A percentile compares a stretch with the other conserved stretches of the same genome.
Evolutionary conservation across 2,888 invertebrate genomes (phyloP).

Genomic region (Phasia obesa): DNA sequence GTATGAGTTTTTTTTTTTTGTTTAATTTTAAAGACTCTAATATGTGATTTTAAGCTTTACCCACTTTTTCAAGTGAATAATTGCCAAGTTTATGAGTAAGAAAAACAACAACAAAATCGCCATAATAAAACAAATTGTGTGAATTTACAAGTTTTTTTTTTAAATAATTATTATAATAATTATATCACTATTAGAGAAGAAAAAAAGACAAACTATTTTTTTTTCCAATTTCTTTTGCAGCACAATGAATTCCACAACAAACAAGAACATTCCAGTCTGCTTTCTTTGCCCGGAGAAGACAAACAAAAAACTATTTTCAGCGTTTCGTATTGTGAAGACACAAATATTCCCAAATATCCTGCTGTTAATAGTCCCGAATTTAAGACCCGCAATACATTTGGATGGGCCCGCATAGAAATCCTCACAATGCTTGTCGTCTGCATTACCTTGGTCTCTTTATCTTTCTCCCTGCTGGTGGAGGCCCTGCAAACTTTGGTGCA

Average conservation of each 20-base stretch:
- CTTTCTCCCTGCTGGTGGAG: constrained; percentile 91
- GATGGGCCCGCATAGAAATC: constrained; percentile 96
- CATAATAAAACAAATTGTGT: constrained; percentile 25
- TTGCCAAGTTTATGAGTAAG: constrained; percentile 51
- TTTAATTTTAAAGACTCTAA: constrained; percentile 34
- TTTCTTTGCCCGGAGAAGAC: constrained; percentile 61
- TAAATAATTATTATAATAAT: background rate
- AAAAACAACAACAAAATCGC: background rate
- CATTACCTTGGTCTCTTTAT: constrained; percentile 91
- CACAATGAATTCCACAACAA: constrained; percentile 63
- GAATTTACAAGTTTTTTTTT: background rate
- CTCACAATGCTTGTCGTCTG: constrained; percentile 91
- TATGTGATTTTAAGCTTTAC: constrained; percentile 56
- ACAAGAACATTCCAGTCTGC: constrained; percentile 40
- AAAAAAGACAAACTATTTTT: constrained; percentile 2
- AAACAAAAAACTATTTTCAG: constrained; percentile 79
- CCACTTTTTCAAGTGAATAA: constrained; percentile 64
- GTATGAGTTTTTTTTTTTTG: too few relatives aligned
- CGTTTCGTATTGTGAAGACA: constrained; percentile 9
- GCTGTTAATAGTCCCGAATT: constrained; percentile 81
- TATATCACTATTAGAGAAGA: background rate
- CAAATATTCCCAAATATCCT: constrained; percentile 3
- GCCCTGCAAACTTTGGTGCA: constrained; percentile 91
- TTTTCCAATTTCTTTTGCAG: constrained; percentile 52
- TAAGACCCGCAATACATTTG: constrained; percentile 92